Conservation (phyloP, 2,797 vertebrate genomes). For the Esox masquinongy region DNA sequence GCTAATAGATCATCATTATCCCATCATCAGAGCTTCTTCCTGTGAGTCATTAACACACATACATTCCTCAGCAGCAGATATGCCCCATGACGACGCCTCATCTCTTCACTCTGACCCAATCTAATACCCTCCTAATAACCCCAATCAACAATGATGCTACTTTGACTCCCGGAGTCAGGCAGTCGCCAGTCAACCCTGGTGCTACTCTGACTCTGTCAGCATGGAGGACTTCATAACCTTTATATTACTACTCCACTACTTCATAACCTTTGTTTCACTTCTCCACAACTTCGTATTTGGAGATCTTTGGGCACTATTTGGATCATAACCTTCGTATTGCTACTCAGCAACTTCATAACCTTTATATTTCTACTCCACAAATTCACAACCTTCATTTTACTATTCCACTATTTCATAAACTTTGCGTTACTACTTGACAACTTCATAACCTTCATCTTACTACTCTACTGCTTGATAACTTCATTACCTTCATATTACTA, state of each 20-base stretch:
- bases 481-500: too few species aligned
- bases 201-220: background rate
- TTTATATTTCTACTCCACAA: background rate
- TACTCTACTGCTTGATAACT: background rate
- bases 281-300: too few species aligned
- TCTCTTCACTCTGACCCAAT: background rate
- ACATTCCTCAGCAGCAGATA: slow-evolving; percentile 49
- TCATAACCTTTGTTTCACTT: too few species aligned
- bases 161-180: background rate
- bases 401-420: background rate
- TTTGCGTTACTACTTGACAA: background rate
- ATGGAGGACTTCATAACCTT: too few species aligned
- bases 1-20: slow-evolving; percentile 43
- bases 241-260: too few species aligned
- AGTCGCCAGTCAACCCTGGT: background rate
- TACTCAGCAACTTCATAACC: background rate
- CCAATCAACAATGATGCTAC: background rate
- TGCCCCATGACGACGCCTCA: slow-evolving; percentile 47
- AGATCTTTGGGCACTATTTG: too few species aligned
- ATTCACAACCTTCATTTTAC: background rate
- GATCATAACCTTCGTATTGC: too few species aligned
- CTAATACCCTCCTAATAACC: background rate
- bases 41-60: slow-evolving; percentile 22
- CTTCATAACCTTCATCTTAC: too few species aligned
- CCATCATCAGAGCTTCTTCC: background rate